Base-by-base conservation (phyloP, 30 jellyfish, hydroid and myxozoan species). In the Aurelia sp. region DNA sequence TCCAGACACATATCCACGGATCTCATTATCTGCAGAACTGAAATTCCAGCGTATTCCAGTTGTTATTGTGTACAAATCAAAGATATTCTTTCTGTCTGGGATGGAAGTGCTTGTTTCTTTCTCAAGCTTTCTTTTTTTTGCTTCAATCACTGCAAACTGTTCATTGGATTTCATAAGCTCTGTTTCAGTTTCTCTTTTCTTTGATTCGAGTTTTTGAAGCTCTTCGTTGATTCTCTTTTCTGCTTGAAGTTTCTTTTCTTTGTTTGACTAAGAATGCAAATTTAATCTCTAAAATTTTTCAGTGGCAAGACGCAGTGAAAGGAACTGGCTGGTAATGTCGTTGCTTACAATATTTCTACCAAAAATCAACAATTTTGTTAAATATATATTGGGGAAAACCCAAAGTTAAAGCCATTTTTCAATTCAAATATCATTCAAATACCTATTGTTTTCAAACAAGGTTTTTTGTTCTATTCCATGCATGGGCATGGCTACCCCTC, bases 1-100 rank as follows among this genome's bases (percentile, higher is more conserved):
- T 13, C 90, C 87, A 68, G 85, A 27, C 11, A 91, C 82, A 86
- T 63, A 85, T 41, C 98, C 98, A 67, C 75, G 82, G 8, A 91
- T 78, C 74, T 91, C 96, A 48, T 91, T 57, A 4, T 85, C 87
- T 3, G 62, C 50, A 66, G 91, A 70, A 60, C 81, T 66, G 57
- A 75, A 91, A 80, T 91, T 96, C 98, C 98, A 91, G 50, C 84
- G 93, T 12, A 91, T 66, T 62, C 88, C 82, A 37, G 90, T 76
- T 9, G 92, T 74, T 11, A 68, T 82, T 22, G 85, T 57, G 62
- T 70, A 81, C 79, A 90, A 75, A 22, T 57, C 81, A 69, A 90
- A 90, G 62, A 47, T 64, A 16, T 77, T 82, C 66, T 90, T 73
- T 18, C 63, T 47, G 68, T 88, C 20, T 60, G 78, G 87, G 11